Percentiles rank a stretch among this genome's conserved stretches.
Conservation (phyloP, 2,797 vertebrate species). For the Morelia viridis region DNA sequence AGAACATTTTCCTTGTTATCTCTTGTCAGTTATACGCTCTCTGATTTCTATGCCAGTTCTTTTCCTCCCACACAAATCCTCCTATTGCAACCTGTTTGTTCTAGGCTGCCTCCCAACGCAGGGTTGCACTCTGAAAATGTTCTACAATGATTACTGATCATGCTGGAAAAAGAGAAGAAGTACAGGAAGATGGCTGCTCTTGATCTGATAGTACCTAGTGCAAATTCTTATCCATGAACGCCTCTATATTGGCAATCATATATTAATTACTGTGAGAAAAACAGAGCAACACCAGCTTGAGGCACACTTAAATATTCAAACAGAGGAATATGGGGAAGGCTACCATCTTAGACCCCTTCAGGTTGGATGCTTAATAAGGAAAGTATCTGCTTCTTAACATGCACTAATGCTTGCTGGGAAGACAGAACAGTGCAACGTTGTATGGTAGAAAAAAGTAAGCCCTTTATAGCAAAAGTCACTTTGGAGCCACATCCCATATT, state of each 20-base stretch:
- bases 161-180: background rate
- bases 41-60: conserved; percentile 18
- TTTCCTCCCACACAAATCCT: conserved; percentile 8
- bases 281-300: background rate
- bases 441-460: background rate
- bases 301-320: background rate
- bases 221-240: background rate
- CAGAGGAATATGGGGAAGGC: background rate
- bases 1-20: conserved; percentile 16
- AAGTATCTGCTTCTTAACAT: background rate
- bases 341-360: background rate
- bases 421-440: background rate
- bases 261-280: background rate
- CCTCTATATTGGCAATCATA: background rate
- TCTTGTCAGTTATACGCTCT: background rate
- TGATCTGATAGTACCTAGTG: background rate
- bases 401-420: background rate
- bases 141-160: background rate
- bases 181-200: background rate
- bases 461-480: background rate
- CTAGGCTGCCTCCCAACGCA: conserved; percentile 21
- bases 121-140: background rate
- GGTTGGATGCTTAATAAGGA: background rate
- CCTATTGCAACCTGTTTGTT: conserved; percentile 16
- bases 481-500: background rate